Conservation (phyloP, 2,113 vertebrate species). For the Petrocephalus zakoni region DNA sequence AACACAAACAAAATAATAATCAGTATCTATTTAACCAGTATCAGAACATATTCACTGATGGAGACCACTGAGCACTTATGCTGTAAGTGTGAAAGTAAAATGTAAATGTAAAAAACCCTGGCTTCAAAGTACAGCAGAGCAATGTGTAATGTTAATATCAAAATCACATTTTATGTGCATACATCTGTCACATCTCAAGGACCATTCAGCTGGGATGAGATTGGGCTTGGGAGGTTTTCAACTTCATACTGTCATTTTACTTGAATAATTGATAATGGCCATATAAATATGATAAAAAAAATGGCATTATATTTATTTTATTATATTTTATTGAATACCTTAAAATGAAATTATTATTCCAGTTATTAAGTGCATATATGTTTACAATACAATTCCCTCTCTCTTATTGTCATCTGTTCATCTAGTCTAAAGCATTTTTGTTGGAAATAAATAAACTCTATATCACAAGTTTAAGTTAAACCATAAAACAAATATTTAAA, state of each 20-base stretch:
- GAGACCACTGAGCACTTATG: too few relatives aligned
- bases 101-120: slow-evolving; percentile 17
- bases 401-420: not conserved
- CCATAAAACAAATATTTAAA: not conserved
- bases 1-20: slow-evolving; percentile 64
- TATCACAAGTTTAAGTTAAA: not conserved
- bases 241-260: not conserved
- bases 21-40: too few relatives aligned
- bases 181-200: not conserved
- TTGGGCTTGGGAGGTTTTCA: not conserved
- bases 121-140: not conserved
- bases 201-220: not conserved
- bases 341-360: not conserved
- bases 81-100: too few relatives aligned
- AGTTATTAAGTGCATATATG: not conserved
- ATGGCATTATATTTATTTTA: not conserved
- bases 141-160: not conserved
- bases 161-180: not conserved
- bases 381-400: not conserved
- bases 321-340: not conserved
- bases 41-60: too few relatives aligned
- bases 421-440: not conserved
- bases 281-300: not conserved
- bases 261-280: not conserved
- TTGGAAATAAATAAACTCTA: not conserved